These are phyloP conservation scores for Acrossocheilus fasciatus DNA, from an alignment of 2,797 vertebrate species.

Conservation along the genomic window DNA sequence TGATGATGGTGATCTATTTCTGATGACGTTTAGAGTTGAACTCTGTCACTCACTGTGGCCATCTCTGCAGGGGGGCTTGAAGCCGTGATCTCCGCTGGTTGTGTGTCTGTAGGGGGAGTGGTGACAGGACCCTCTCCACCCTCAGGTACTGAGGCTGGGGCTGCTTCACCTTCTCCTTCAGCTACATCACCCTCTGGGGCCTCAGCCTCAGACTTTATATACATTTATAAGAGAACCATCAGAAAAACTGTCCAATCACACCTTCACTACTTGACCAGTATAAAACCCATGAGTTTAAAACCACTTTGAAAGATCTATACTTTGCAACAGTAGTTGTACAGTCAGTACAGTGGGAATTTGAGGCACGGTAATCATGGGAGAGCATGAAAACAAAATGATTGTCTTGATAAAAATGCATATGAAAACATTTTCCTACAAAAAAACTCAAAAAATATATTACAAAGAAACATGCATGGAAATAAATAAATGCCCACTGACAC, in stretches of 20 bases:
- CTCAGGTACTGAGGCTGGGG: constrained; percentile 41
- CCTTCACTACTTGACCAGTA: background rate
- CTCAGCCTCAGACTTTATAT: constrained; percentile 70
- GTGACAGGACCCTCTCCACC: constrained; percentile 36
- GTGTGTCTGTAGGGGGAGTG: constrained; percentile 48
- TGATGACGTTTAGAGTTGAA: constrained; percentile 23
- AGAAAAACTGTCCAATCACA: constrained; percentile 1
- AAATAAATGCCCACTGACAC: background rate
- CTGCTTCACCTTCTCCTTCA: constrained; percentile 41
- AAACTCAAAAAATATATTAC: background rate
- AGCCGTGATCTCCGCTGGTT: constrained; percentile 45
- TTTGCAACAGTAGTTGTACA: constrained; percentile 1
- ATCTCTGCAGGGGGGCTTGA: constrained; percentile 64
- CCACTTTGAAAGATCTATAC: background rate
- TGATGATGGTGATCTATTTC: constrained; percentile 28
- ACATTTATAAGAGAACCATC: constrained; percentile 45
- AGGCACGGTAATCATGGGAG: background rate
- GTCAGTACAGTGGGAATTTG: background rate
- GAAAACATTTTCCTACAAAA: background rate
- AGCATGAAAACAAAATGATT: background rate
- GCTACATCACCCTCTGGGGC: constrained; percentile 57
- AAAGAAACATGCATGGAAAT: background rate
- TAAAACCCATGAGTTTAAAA: background rate
- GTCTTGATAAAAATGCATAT: background rate
- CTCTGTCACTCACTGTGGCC: constrained; percentile 72